Evolutionary conservation across 2,113 vertebrate species (phyloP), one percentile per base, ranked within the genome.

Genomic region (Cheilinus undulatus): DNA sequence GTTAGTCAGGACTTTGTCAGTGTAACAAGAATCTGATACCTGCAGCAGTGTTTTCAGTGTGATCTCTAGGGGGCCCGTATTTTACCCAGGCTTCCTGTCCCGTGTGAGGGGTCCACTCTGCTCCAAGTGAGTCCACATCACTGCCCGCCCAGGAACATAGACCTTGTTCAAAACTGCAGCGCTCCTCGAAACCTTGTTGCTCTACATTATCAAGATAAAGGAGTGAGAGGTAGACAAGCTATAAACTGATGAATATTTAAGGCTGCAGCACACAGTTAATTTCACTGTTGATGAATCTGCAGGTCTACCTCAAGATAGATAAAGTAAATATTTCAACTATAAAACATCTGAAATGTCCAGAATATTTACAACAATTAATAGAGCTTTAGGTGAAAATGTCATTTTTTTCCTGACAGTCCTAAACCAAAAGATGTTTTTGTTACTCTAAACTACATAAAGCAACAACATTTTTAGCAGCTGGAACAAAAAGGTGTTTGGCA

Each of bases 81-180:
- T 36, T 1, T 1, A 91, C 84, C 88, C 87, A 91, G 14, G 73
- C 89, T 0, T 85, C 58, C 34, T 82, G 72, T 36, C 89, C 93
- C 23, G 1, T 84, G 20, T 51, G 72, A 43, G 11, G 26, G 0
- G 23, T 89, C 93, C 93, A 94, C 7, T 80, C 72, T 26, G 66
- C 63, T 62, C 49, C 84, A 1, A 78, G 63, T 8, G 75, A 28
- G 62, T 88, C 79, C 73, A 78, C 67, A 0, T 82, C 66, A 22
- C 70, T 91, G 1, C 28, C 20, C 2, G 48, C 71, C 93, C 93
- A 94, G 22, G 74, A 91, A 53, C 93, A 94, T 67, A 92, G 78
- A 42, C 92, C 91, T 3, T 83, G 69, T 51, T 94, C 93, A 46
- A 94, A 93, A 78, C 84, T 88, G 83, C 93, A 94, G 28, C 80